Evolutionary conservation across 1,140 invertebrate genomes (phyloP), one percentile per base, ranked within the genome.

Genomic region (Catajapyx aquilonaris): DNA sequence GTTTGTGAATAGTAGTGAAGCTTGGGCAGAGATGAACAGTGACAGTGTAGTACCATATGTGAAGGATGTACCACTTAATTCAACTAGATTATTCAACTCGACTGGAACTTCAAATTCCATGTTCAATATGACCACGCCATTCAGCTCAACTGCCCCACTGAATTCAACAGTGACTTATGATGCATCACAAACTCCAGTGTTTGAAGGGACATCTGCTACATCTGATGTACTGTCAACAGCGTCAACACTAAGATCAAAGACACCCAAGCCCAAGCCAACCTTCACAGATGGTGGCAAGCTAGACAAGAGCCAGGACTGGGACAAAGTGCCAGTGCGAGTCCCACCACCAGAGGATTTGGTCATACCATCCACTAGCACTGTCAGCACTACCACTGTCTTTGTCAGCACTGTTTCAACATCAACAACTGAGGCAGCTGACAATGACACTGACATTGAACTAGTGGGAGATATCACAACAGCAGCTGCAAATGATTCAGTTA

Each of bases 181-280:
- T n/a, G n/a, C n/a, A n/a, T n/a, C n/a, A n/a, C n/a, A n/a, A n/a
- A n/a, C n/a, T n/a, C n/a, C n/a, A n/a, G n/a, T n/a, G n/a, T n/a
- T n/a, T n/a, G 23, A 28, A 28, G 13, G 7, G 7, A 28, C 23
- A 28, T 28, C 13, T 28, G 23, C 13, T 9, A 9, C 13, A 9
- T 28, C 23, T 28, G 23, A 28, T 13, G 13, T 28, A 28, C 7
- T 9, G 7, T 20, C 31, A n/a, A 18, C 34, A 9, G 31, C 35
- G 20, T 34, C 37, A 5, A 33, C 41, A 2, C 40, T 41, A 5
- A 45, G 31, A n/a, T 30, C 44, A 23, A 17, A 31, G 13, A 37
- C 40, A 31, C 45, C 44, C 11, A 45, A 47, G 38, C 47, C 41
- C 4, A 49, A 48, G 25, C 47, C 47, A 2, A 36, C 39, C 17